A percentile compares a stretch with the other conserved stretches of the same genome.
These are phyloP conservation scores for Blastobasis lacticolella DNA, from an alignment of 2,888 invertebrate genomes.

Conservation along the genomic window DNA sequence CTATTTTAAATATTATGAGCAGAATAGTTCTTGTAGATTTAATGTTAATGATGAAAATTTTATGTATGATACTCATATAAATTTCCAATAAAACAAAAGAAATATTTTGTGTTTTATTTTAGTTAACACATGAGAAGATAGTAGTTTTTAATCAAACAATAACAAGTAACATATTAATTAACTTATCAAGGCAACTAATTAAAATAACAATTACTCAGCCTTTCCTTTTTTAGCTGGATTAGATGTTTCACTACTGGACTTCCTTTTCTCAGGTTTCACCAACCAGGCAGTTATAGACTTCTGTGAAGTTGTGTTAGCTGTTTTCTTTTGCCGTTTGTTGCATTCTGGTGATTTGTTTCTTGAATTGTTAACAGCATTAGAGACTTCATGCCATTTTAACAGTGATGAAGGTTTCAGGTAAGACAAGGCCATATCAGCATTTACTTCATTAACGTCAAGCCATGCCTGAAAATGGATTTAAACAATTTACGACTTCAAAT, in stretches of 20 bases:
- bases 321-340: slow-evolving; percentile 58
- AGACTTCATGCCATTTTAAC: slow-evolving; percentile 81
- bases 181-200: too few species aligned
- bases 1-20: too few species aligned
- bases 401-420: slow-evolving; percentile 69
- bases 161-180: too few species aligned
- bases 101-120: too few species aligned
- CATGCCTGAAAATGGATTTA: slow-evolving; percentile 69
- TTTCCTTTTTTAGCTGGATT: not conserved
- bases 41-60: too few species aligned
- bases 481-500: too few species aligned
- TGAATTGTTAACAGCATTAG: slow-evolving; percentile 81
- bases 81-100: too few species aligned
- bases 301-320: slow-evolving; percentile 45
- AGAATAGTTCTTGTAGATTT: too few species aligned
- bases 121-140: too few species aligned
- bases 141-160: too few species aligned
- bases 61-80: too few species aligned
- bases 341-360: slow-evolving; percentile 77
- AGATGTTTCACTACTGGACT: slow-evolving; percentile 20
- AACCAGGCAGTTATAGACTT: slow-evolving; percentile 64
- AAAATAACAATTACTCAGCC: too few species aligned
- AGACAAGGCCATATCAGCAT: slow-evolving; percentile 64
- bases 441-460: slow-evolving; percentile 75
- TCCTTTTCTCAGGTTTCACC: slow-evolving; percentile 44